Evolutionary conservation across 2,888 invertebrate genomes (phyloP), one percentile per base, ranked within the genome.

Genomic region (Crioceris asparagi): DNA sequence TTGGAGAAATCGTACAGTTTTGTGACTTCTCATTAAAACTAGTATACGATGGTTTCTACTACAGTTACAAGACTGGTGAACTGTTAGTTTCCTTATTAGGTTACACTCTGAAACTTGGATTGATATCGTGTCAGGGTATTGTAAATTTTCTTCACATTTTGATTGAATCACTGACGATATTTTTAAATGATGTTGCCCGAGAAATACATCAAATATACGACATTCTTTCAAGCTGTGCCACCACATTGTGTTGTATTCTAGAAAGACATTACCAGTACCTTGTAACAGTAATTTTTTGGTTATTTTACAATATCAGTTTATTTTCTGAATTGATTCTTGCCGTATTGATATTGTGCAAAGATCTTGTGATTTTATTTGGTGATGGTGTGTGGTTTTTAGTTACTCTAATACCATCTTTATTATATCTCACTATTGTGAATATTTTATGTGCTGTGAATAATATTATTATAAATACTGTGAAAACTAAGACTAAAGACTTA

Each of bases 331-430:
- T n/a, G n/a, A n/a, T n/a, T n/a, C n/a, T n/a, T n/a, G 38, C 44
- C 15, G 23, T 48, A 16, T 43, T 52, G 35, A 33, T 46, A 7
- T 38, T 50, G 17, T 23, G 52, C 4, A 59, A 56, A 44, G 46
- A 54, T 21, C 21, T 54, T 4, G 30, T 54, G 11, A 39, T 57
- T 29, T 37, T 59, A 17, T 51, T 56, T 42, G 60, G 60, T 10
- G 49, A 53, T 4, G 56, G 57, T 32, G 49, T 56, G 17, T 60
- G 58, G 59, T 58, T 59, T 46, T 39, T 47, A 15, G 29, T 57
- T 29, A 56, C 55, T 17, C 39, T 54, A 21, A 39, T 59, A 30
- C 59, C 59, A 38, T 41, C 52, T 8, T 32, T 39, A 4, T 10
- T 40, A 6, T 3, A 38, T 4, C 3, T 15, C 14, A 11, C 34